Evolutionary conservation across 2,113 vertebrate species (phyloP), one percentile per base, ranked within the genome.

Genomic region (Salvelinus namaycush): DNA sequence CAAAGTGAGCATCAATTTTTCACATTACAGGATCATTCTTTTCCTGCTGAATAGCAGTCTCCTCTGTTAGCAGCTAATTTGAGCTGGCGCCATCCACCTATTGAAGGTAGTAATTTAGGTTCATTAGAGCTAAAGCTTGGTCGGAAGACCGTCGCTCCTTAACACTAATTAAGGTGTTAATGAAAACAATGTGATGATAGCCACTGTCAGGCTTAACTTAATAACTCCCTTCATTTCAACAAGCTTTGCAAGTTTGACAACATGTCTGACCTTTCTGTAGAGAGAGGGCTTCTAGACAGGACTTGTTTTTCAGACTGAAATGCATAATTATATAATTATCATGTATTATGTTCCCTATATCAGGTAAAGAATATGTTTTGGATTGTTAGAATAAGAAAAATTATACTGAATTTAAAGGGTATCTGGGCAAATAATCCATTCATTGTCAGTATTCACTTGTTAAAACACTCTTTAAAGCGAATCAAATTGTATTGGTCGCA

Each of bases 21-120:
- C 77, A 88, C 86, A 49, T 90, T 87, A 87, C 85, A 89, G 83
- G 81, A 89, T 85, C 87, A 82, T 88, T 89, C 83, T 83, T 78
- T 54, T 77, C 68, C 86, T 82, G 70, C 85, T 90, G 89, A 89
- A 89, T 84, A 86, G 86, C 83, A 86, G 90, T 90, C 90, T 93
- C 82, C 82, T 79, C 82, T 85, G 87, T 87, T 88, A 87, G 79
- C 83, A 89, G 88, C 90, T 91, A 92, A 93, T 92, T 93, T 90
- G 88, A 84, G 75, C 87, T 92, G 92, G 91, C 90, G 90, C 92
- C 93, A 87, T 83, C 78, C 87, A 82, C 78, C 88, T 83, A 80
- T 84, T 83, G 76, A 87, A 89, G 86, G 89, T 92, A 91, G 87
- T 91, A 81, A 93, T 94, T 93, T 91, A 89, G 86, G 85, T 84